Evolutionary conservation across 2,888 invertebrate species (phyloP), one percentile per base, ranked within the genome.

Genomic region (Ormyrus nitidulus): DNA sequence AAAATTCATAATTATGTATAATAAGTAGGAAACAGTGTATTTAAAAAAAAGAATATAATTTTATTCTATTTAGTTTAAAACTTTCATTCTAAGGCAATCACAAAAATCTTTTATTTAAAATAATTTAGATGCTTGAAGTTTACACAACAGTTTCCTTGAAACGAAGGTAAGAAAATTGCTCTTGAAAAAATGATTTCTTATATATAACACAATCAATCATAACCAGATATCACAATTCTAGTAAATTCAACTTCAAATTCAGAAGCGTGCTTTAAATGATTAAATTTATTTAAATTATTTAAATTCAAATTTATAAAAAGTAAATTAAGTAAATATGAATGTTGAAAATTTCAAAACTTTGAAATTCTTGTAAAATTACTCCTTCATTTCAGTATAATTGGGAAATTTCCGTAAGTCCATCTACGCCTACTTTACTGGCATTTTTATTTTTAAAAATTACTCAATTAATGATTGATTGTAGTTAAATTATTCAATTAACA

Each of bases 151-250:
- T 19, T 19, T 19, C 19, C 19, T 19, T 19, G 19, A 19, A 19
- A 19, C 19, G 2, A 58, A 70, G 51, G 11, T 61, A 64, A 74
- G 54, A 79, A 79, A 69, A 44, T 70, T 58, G 46, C 13, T 76
- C 56, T 56, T 75, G 61, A 71, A 76, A 70, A 69, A 68, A 64
- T 64, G 19, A 51, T 70, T 80, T 75, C 61, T 54, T 75, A 64
- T 71, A 66, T 76, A 44, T 76, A 80, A 80, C 62, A 77, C 56
- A 19, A 59, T 77, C 66, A 76, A 68, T 76, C 64, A 11, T 69
- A 77, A 79, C 65, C 79, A 81, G 79, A 65, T 83, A 84, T 84
- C 83, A 83, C 84, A 83, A 83, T 83, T 79, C 80, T 83, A 84
- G 83, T 81, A 81, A 79, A 83, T 80, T 76, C 72, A 19, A 6